Conservation (phyloP, 2,797 vertebrate species). For the Phalanger gymnotis region DNA sequence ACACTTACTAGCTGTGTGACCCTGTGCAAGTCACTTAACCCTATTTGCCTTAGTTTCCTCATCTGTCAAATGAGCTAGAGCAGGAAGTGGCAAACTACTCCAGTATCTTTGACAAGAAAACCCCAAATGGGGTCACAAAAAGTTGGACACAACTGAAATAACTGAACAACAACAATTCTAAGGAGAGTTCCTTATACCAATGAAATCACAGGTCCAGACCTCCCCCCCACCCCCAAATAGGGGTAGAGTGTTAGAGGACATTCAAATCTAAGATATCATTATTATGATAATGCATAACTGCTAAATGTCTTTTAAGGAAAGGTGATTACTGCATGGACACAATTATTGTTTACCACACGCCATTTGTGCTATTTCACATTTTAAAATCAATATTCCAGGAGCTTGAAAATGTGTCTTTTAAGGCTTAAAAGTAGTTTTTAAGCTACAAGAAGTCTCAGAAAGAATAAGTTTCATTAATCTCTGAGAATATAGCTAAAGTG, state of each 20-base stretch:
- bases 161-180: not conserved
- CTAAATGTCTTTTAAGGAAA: not conserved
- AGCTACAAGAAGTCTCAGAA: not conserved
- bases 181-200: not conserved
- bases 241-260: not conserved
- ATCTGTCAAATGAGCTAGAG: not conserved
- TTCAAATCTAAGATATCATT: not conserved
- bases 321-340: not conserved
- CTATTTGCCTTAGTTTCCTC: not conserved
- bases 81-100: not conserved
- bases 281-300: not conserved
- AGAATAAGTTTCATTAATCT: not conserved
- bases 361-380: constrained; percentile 35
- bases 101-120: not conserved
- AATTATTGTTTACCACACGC: not conserved
- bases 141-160: not conserved
- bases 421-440: not conserved
- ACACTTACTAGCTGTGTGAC: not conserved
- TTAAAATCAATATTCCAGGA: constrained; percentile 34
- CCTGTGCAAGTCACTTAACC: not conserved
- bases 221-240: not conserved
- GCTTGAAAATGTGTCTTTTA: constrained; percentile 2
- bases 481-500: constrained; percentile 15
- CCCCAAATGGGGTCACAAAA: not conserved
- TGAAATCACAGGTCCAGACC: not conserved